Evolutionary conservation across 2,888 invertebrate genomes (phyloP), one percentile per base, ranked within the genome.

Genomic region (Hesperia comma): DNA sequence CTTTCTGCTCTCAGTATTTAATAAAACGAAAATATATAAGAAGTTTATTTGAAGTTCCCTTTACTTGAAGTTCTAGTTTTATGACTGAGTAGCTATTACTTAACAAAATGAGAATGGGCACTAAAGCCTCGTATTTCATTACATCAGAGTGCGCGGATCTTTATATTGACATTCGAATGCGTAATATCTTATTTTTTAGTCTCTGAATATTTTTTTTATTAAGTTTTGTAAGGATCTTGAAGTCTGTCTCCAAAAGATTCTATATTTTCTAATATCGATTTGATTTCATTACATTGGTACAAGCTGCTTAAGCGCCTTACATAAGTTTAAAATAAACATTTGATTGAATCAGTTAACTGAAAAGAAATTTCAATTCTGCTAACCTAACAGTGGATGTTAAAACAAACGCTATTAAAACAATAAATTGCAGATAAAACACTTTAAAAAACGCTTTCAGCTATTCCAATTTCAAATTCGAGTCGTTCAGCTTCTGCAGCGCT

Each of bases 381-480:
- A 37, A 8, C 33, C 7, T 33, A 33, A 33, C 33, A 33, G 7
- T 33, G 10, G 8, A 12, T 37, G 12, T 12, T 12, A 37, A 10
- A 37, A 37, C 10, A 12, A 10, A 0, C 12, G 12, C 10, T 8
- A 37, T 12, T 12, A 37, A 37, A 37, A 37, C n/a, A 60, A 60
- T 19, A 33, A 26, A 32, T 21, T 17, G 7, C 7, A 33, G 49
- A 17, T 51, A 7, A 40, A 56, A 6, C 17, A 32, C 21, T 14
- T 40, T 46, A 63, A 63, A 63, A 63, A 33, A 57, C 46, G 33
- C 17, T 8, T 40, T 51, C 46, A 51, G 55, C 26, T 17, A 62
- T 73, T 71, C 71, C 62, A 72, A 73, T 75, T 73, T 73, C 70
- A 71, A 75, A 72, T 75, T 75, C 74, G 69, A 71, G 68, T 70